Conservation (phyloP, 2,888 invertebrate genomes). For the Drosophila antonietae region DNA sequence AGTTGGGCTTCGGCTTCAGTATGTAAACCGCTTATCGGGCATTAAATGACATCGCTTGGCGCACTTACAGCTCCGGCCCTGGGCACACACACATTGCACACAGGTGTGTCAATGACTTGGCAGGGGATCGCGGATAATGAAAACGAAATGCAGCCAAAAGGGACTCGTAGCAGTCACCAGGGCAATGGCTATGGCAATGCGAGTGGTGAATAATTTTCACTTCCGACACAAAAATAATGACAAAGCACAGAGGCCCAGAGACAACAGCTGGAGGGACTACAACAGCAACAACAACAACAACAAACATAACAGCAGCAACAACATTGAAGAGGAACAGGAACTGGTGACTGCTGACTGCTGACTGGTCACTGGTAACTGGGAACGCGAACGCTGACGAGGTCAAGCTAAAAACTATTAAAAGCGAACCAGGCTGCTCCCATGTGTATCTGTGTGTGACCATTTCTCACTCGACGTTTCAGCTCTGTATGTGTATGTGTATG, state of each 20-base stretch:
- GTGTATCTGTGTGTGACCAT: constrained; percentile 65
- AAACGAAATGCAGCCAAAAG: constrained; percentile 73
- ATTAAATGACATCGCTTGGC: constrained; percentile 21
- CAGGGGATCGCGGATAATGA: constrained; percentile 70
- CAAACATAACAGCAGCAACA: constrained; percentile 17
- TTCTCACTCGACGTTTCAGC: constrained; percentile 42
- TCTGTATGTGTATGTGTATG: constrained; percentile 22
- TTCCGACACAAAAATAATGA: constrained; percentile 75
- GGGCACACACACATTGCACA: constrained; percentile 23
- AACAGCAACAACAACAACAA: constrained; percentile 18
- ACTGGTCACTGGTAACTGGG: constrained; percentile 21
- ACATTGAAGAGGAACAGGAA: constrained; percentile 24
- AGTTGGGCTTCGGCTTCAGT: neutral
- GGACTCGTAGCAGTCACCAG: constrained; percentile 62
- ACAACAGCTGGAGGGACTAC: constrained; percentile 48
- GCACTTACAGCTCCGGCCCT: neutral
- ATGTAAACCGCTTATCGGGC: constrained; percentile 13
- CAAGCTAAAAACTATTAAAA: constrained; percentile 78
- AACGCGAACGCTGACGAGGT: constrained; percentile 71
- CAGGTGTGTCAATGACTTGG: constrained; percentile 78
- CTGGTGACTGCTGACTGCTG: constrained; percentile 8
- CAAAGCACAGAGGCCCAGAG: constrained; percentile 48
- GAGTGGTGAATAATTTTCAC: constrained; percentile 73
- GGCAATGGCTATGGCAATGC: constrained; percentile 63
- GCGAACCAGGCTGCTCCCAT: constrained; percentile 70